Base-by-base conservation (phyloP, 2,888 invertebrate genomes). In the Trissolcus brochymenae region DNA sequence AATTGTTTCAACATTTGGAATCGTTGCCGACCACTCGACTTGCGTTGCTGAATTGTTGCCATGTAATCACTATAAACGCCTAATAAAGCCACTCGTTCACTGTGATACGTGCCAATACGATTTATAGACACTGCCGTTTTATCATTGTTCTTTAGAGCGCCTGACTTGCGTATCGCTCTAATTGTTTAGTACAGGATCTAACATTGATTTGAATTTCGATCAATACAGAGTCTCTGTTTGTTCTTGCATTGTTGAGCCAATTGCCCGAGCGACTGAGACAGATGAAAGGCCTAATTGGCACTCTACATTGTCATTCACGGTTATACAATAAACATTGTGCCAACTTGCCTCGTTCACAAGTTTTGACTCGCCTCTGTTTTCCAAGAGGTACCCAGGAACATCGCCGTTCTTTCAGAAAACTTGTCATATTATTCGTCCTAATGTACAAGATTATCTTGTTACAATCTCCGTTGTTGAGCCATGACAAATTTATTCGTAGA, bases 21-120 rank as follows among this genome's bases (percentile, higher is more conserved):
- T 17, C 13, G 43, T 43, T 43, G 1, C 19, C 40, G 35, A 70
- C 74, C 57, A 62, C 70, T 74, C 70, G 70, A 72, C 66, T 72
- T 53, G 64, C 72, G 59, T 72, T 72, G 64, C 64, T 74, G 54
- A 78, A 64, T 65, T 77, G 72, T 75, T 76, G 77, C 79, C 77
- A 79, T 79, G 78, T 78, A 74, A 78, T 79, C 71, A 67, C 78
- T 75, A 73, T 71, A 76, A 77, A 73, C 71, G 66, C 64, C 76
- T 71, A 75, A 70, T 74, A 16, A 70, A 80, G 59, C 76, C 76
- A 80, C 76, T 80, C 79, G 79, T 81, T 81, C 72, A 79, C 81
- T 82, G 82, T 82, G 83, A 83, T 82, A 83, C 80, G 84, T 84
- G 83, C 84, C 82, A 84, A 84, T 81, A 76, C 79, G 76, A 80